These are phyloP conservation scores for Fratercula arctica DNA, from an alignment of 2,797 vertebrate species.

Conservation along the genomic window DNA sequence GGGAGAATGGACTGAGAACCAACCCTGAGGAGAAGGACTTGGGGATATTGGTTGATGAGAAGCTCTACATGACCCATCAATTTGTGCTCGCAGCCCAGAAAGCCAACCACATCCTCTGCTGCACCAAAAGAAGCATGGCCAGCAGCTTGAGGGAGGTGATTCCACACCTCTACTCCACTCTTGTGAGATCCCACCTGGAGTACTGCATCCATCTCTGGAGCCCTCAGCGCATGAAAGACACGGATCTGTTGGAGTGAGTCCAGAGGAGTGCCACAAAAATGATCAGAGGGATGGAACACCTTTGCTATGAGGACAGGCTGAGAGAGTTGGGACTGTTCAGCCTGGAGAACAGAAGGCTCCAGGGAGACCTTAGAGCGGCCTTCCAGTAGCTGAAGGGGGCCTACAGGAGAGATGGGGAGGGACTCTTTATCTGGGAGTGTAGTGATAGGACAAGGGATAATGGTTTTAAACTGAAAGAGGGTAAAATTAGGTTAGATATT, in stretches of 20 bases:
- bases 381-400: background rate
- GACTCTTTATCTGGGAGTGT: background rate
- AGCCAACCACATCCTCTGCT: background rate
- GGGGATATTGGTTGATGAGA: background rate
- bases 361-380: no score
- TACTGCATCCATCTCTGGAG: background rate
- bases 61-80: background rate
- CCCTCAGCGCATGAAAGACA: background rate
- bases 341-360: background rate
- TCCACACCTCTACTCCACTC: background rate
- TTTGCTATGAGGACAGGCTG: background rate
- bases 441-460: background rate
- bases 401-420: background rate
- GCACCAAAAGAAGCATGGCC: background rate
- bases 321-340: background rate
- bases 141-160: background rate
- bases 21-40: background rate
- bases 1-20: background rate
- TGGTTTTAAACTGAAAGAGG: background rate
- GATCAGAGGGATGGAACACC: background rate
- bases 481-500: background rate
- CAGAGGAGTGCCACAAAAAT: background rate
- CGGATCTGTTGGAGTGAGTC: background rate
- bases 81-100: background rate
- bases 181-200: background rate